Evolutionary conservation across 2,888 invertebrate species (phyloP).

Genomic region (Leptodirus hochenwartii): DNA sequence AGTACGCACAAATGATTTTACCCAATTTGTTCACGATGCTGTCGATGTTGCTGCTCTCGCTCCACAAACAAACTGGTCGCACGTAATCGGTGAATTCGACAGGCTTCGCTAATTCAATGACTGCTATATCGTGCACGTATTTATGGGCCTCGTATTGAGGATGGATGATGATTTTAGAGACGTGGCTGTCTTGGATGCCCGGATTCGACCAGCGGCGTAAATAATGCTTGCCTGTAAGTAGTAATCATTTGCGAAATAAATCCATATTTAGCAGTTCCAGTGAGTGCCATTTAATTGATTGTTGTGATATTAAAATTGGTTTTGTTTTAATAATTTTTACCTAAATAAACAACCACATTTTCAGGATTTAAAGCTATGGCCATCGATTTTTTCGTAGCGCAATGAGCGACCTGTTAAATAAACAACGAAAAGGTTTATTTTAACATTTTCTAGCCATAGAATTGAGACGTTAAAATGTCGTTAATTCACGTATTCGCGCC

Average conservation of each 20-base stretch:
- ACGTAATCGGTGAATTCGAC: conserved; percentile 35
- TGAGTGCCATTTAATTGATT: background rate
- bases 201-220: conserved; percentile 22
- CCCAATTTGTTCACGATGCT: conserved; percentile 10
- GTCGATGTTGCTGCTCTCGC: conserved; percentile 26
- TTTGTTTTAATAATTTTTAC: no score
- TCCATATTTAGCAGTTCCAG: background rate
- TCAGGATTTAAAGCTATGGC: conserved; percentile 9
- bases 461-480: background rate
- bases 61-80: conserved; percentile 43
- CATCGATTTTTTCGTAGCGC: conserved; percentile 13
- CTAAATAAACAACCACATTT: conserved; percentile 11
- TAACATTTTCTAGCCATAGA: background rate
- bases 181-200: conserved; percentile 23
- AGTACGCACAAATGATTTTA: conserved; percentile 4
- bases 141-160: conserved; percentile 35
- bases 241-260: background rate
- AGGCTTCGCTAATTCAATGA: conserved; percentile 32
- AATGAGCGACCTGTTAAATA: no score
- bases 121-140: conserved; percentile 36
- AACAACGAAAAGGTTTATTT: conserved; percentile 4
- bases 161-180: conserved; percentile 27
- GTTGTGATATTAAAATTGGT: no score
- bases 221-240: conserved; percentile 22
- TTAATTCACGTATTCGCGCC: conserved; percentile 12